phyloP scores from a whole-genome alignment of 1,140 invertebrate genomes.

The Scaptomyza montana region DNA sequence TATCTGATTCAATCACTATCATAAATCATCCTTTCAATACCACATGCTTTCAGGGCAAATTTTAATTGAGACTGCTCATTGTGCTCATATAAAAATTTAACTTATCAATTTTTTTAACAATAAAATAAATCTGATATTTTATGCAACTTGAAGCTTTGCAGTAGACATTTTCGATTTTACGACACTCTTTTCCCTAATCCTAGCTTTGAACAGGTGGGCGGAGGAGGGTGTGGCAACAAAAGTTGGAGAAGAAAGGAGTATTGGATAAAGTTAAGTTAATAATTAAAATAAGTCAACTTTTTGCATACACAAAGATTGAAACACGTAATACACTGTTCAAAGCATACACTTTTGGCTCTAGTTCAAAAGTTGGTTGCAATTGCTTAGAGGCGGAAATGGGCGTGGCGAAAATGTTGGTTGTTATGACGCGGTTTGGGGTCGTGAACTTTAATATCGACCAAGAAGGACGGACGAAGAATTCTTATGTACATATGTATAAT shows the following conservation, averaged over 20 bases:
- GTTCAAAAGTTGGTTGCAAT: background rate
- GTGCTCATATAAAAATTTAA: too few species aligned
- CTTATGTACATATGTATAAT: background rate
- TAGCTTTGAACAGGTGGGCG: background rate
- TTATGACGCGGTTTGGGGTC: background rate
- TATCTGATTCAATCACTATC: background rate
- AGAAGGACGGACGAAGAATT: background rate
- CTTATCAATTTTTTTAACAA: too few species aligned
- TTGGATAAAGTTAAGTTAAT: too few species aligned
- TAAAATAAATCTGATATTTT: too few species aligned
- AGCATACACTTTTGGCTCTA: background rate
- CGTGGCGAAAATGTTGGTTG: background rate
- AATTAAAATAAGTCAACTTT: background rate
- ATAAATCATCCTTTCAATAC: background rate
- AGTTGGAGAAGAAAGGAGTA: background rate
- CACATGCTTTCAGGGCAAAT: background rate
- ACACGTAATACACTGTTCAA: background rate
- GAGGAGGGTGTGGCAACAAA: background rate
- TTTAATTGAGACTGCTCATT: background rate
- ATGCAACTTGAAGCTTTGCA: too few species aligned
- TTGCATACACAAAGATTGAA: background rate
- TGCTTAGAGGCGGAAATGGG: background rate
- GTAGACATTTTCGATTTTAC: too few species aligned
- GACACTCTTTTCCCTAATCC: too few species aligned
- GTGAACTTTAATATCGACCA: constrained; percentile 3